phyloP scores from a whole-genome alignment of 2,888 invertebrate genomes.

The Lasioglossum marginatum region DNA sequence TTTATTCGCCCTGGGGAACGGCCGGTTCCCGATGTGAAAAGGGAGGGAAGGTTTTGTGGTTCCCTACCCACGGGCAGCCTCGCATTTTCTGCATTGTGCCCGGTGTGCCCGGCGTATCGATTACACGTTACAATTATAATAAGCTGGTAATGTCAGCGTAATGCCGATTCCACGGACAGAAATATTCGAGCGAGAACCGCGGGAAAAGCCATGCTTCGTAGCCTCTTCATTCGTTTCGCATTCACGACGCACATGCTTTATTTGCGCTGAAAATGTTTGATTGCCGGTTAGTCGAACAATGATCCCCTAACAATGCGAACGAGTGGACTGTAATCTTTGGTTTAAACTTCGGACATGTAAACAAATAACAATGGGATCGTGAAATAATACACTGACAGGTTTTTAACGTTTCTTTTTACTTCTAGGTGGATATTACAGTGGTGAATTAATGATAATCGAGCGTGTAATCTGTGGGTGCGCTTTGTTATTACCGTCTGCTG shows the following conservation, averaged over 20 bases:
- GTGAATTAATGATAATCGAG: neutral
- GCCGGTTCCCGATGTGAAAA: slow-evolving; percentile 56
- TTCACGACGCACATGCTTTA: neutral
- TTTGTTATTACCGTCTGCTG: neutral
- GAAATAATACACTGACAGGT: neutral
- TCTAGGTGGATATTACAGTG: neutral
- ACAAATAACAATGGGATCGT: neutral
- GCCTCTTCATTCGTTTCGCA: neutral
- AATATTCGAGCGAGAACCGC: neutral
- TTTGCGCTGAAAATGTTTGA: neutral
- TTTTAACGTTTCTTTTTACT: neutral
- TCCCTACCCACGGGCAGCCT: slow-evolving; percentile 22
- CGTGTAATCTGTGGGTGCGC: neutral
- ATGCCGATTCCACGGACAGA: slow-evolving; percentile 23
- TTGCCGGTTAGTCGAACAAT: slow-evolving; percentile 6
- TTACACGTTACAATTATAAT: slow-evolving; percentile 79
- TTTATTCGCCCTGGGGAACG: slow-evolving; percentile 75
- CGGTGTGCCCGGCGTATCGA: slow-evolving; percentile 67
- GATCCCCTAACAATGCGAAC: neutral
- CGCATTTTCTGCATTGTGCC: slow-evolving; percentile 68
- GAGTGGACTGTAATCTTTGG: neutral
- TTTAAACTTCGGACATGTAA: neutral
- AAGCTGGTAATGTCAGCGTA: slow-evolving; percentile 70
- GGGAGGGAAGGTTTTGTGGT: slow-evolving; percentile 61
- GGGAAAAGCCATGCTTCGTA: neutral